Evolutionary conservation across 2,888 invertebrate genomes (phyloP), one percentile per base, ranked within the genome.

Genomic region (Cataglyphis altisquamis): DNA sequence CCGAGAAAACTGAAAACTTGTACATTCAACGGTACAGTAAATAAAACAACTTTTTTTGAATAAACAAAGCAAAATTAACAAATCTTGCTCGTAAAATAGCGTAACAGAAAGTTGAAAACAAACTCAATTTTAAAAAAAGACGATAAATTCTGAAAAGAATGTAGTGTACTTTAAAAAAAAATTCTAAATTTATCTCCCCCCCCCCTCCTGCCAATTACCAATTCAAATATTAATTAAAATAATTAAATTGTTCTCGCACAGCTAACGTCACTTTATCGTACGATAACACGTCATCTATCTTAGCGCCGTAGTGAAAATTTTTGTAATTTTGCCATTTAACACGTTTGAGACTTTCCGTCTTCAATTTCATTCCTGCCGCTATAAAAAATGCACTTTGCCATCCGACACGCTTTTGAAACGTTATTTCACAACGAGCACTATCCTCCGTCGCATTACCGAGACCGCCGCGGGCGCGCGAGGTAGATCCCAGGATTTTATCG

Each of bases 401-500:
- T 72, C 68, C 77, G 77, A 77, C 78, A 80, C 72, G 78, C 78
- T 80, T 80, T 80, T 80, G 78, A 80, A 80, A 80, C 78, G 72
- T 80, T 80, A 72, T 80, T 80, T 80, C 78, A 72, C 60, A 60
- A 80, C 70, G 78, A 62, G 78, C 78, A 72, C 72, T 80, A 80
- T 72, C 72, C 72, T 80, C 60, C 72, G 78, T 72, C 78, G 78
- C 60, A 57, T 80, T 72, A 80, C 78, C 72, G 78, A 80, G 78
- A 80, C 72, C 60, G 78, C 78, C 78, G 78, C 78, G 72, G 78
- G 78, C 70, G 78, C 60, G 78, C 72, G 78, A 52, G 63, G 60
- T 60, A 72, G 78, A 80, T 80, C 72, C 78, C 72, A 60, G 72
- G 72, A 80, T 80, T 72, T 80, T 72, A 80, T 80, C 78, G 72